A percentile compares a stretch with the other conserved stretches of the same genome.
Evolutionary conservation across 2,113 vertebrate species (phyloP).

Genomic region (Leptosomus discolor): DNA sequence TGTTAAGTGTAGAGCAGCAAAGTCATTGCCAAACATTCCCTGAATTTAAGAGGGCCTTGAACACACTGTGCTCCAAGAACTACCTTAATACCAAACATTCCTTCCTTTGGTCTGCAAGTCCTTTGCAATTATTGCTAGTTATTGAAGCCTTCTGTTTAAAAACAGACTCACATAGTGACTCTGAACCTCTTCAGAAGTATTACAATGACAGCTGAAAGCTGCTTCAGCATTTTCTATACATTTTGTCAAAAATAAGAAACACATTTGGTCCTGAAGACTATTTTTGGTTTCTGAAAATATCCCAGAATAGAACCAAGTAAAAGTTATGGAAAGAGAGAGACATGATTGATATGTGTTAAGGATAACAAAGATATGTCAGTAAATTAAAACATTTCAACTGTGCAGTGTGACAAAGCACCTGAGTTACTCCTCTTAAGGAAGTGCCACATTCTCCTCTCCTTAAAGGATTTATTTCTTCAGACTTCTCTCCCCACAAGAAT

Average conservation of each 20-base stretch:
- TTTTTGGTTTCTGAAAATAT: constrained; percentile 43
- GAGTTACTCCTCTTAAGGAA: background rate
- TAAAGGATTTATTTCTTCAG: background rate
- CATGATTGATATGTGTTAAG: background rate
- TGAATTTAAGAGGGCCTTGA: constrained; percentile 56
- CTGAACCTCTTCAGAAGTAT: constrained; percentile 14
- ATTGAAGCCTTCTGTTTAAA: constrained; percentile 9
- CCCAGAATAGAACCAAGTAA: background rate
- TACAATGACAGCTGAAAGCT: background rate
- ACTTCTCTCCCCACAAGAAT: background rate
- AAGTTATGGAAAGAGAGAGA: background rate
- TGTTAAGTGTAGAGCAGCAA: constrained; percentile 61
- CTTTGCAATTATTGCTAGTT: constrained; percentile 64
- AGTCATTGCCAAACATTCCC: constrained; percentile 57
- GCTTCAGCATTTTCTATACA: constrained; percentile 5
- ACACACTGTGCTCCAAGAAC: constrained; percentile 49
- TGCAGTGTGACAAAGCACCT: background rate
- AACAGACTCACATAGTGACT: constrained; percentile 54
- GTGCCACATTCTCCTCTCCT: background rate
- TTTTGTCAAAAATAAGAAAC: constrained; percentile 14
- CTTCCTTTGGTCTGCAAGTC: constrained; percentile 58
- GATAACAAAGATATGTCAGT: background rate
- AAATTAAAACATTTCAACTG: background rate
- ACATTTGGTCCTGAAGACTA: constrained; percentile 53
- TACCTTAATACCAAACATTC: constrained; percentile 33